Evolutionary conservation across 1,140 invertebrate species (phyloP), one percentile per base, ranked within the genome.

Genomic region (Leptinotarsa defecta): DNA sequence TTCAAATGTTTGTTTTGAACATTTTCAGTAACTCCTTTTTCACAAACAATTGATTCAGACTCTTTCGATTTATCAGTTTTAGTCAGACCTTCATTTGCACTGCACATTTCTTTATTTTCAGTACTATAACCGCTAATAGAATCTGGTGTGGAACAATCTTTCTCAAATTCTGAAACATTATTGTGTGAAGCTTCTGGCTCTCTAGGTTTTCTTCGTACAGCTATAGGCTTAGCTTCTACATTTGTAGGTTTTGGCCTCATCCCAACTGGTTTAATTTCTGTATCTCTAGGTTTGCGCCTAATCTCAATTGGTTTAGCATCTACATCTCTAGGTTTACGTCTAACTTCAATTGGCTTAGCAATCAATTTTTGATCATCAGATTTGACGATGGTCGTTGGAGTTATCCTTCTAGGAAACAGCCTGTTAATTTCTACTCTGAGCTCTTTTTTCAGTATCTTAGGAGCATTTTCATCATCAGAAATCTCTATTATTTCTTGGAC

Each of bases 251-350:
- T 49, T 17, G 19, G 20, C n/a, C 49, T 67, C 13, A 68, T 48
- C 1, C n/a, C 65, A 22, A 68, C 67, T 6, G 63, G 63, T 13
- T 48, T 48, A 27, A 43, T 48, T 48, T 52, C 49, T 20, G 17
- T 1, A 15, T 76, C 71, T 24, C 68, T 76, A 17, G 72, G 76
- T 68, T 74, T 74, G 48, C 72, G 68, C 48, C 73, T 15, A 34
- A 77, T 72, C 11, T 52, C 76, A 19, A 77, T 77, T 4, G 76
- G 76, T 27, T 74, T 69, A 4, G 72, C 76, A 4, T 71, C 73
- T 19, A 49, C 11, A 27, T 48, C 48, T 19, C 62, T 48, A 13
- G 73, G 73, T 22, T 19, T 68, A 8, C 63, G 8, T 13, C 65
- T 67, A 11, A 68, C 65, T 6, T 65, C 65, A 22, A 68, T 74